These are phyloP conservation scores for Microcebus griseorufus DNA, from an alignment of 2,113 vertebrate genomes.

Conservation along the genomic window DNA sequence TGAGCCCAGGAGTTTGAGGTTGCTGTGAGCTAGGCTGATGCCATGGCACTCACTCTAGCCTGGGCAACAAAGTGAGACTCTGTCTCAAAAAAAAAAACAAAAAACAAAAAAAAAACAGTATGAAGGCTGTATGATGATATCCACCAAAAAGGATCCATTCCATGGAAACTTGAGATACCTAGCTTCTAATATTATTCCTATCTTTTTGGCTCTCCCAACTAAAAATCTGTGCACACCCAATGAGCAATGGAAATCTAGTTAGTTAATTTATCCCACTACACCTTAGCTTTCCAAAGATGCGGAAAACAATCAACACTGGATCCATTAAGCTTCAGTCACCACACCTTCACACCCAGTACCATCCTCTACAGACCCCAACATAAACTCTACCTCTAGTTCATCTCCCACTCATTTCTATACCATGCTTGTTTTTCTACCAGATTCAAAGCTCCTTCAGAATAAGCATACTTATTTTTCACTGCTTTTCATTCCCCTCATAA, in stretches of 20 bases:
- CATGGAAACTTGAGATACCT: neutral
- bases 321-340: neutral
- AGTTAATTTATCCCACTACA: neutral
- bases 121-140: neutral
- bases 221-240: neutral
- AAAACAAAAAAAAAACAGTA: neutral
- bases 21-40: no score
- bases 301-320: neutral
- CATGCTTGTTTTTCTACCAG: neutral
- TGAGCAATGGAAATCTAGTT: neutral
- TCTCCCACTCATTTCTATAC: neutral
- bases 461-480: neutral
- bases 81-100: no score
- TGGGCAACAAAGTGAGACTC: no score
- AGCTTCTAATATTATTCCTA: neutral
- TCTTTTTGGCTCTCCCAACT: slow-evolving; percentile 13
- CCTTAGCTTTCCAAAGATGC: neutral
- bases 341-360: neutral
- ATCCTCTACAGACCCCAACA: neutral
- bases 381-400: neutral
- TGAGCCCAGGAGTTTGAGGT: no score
- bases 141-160: slow-evolving; percentile 10
- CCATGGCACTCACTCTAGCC: no score
- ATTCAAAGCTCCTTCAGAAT: neutral
- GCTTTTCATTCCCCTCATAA: neutral